Percentiles rank a stretch among this genome's conserved stretches.
These are phyloP conservation scores for Homalodisca vitripennis DNA, from an alignment of 1,140 invertebrate genomes.

Conservation along the genomic window DNA sequence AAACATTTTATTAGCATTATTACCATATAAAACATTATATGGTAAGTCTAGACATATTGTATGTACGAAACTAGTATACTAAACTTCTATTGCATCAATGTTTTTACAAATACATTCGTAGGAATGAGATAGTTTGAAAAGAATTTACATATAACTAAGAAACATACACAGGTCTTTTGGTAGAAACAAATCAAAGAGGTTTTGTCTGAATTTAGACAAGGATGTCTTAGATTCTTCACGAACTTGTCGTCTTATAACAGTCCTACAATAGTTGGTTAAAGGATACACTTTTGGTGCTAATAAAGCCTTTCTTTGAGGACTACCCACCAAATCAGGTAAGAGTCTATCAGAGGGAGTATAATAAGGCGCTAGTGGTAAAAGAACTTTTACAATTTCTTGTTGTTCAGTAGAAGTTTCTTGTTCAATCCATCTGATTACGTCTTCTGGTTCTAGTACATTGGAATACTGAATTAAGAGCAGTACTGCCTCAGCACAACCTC, in stretches of 20 bases:
- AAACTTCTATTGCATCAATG: too few species aligned
- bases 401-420: background rate
- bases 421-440: background rate
- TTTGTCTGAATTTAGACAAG: too few species aligned
- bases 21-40: too few species aligned
- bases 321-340: background rate
- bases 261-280: background rate
- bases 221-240: too few species aligned
- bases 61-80: too few species aligned
- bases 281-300: slow-evolving; percentile 1
- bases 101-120: too few species aligned
- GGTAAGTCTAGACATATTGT: too few species aligned
- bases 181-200: too few species aligned
- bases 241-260: slow-evolving; percentile 7
- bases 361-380: background rate
- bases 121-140: too few species aligned
- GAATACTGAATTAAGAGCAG: slow-evolving; percentile 10
- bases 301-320: background rate
- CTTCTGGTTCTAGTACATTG: slow-evolving; percentile 15
- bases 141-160: too few species aligned
- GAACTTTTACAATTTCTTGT: background rate
- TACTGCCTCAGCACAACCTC: background rate
- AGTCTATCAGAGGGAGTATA: background rate
- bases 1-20: too few species aligned
- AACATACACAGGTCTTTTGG: too few species aligned